Evolutionary conservation across 2,113 vertebrate genomes (phyloP), one percentile per base, ranked within the genome.

Genomic region (Ailuropoda melanoleuca): DNA sequence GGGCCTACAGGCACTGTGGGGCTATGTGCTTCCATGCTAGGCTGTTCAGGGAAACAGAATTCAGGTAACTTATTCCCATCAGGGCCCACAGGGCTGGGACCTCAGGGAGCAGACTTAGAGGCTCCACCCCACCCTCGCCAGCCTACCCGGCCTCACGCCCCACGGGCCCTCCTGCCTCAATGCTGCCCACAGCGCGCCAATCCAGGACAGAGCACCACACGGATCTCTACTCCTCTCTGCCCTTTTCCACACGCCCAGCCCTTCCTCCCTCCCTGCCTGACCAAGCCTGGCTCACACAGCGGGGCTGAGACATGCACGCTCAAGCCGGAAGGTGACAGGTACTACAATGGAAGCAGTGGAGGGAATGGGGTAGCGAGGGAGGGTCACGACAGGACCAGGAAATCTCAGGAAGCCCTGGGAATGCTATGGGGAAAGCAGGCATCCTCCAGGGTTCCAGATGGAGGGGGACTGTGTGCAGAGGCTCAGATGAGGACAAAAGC

Each of bases 181-280:
- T 3, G 31, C n/a, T 0, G 4, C n/a, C 72, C 74, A 37, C 1
- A 0, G 68, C 0, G 21, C 8, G 0, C 19, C 50, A 19, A 34
- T 3, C 58, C 13, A 4, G n/a, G 46, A 29, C 55, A 19, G 19
- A 29, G 21, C 9, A 0, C 3, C 55, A 0, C 13, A 15, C 0
- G 0, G 1, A 3, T 2, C 6, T 34, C 64, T 4, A 26, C 15
- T 39, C 46, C 21, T 4, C 83, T 43, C 77, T 12, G 9, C 21
- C 53, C 48, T 8, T 53, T 39, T 11, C 62, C 34, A 3, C 0
- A 0, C 8, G 13, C 37, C 3, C 1, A 0, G 19, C 62, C 60
- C 21, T 39, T 87, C 83, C 15, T 81, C 58, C 75, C 34, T 5
- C 48, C 87, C 88, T 93, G 77, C 66, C 68, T 26, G 48, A 29